phyloP scores from a whole-genome alignment of 2,113 vertebrate genomes.

The Percopsis transmontana region DNA sequence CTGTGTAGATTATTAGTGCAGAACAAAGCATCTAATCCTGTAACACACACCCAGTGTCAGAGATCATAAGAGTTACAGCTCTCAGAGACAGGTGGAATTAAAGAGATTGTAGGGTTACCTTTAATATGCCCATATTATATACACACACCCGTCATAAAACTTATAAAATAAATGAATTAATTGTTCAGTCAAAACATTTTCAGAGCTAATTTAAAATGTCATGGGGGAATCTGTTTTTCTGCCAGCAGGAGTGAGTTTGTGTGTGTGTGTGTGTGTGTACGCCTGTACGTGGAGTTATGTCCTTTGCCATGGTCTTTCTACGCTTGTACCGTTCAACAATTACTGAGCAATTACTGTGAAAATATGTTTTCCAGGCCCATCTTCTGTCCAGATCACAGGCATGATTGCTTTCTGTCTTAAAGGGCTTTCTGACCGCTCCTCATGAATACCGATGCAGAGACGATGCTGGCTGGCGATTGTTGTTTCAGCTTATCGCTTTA shows the following conservation, averaged over 20 bases:
- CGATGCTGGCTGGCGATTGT: background rate
- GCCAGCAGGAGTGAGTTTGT: background rate
- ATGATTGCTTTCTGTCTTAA: slow-evolving; percentile 26
- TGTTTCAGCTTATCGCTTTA: background rate
- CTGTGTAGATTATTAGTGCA: too few species aligned
- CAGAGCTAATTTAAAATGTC: too few species aligned
- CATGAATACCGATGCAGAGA: slow-evolving; percentile 13
- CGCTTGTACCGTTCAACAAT: background rate
- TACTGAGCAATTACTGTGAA: slow-evolving; percentile 27
- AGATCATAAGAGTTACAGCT: too few species aligned
- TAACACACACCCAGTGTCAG: too few species aligned
- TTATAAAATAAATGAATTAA: too few species aligned
- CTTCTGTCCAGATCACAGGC: slow-evolving; percentile 18
- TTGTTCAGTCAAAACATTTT: too few species aligned
- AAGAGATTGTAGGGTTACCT: too few species aligned
- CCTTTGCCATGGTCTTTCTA: background rate
- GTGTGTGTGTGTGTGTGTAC: background rate
- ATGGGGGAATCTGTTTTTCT: too few species aligned
- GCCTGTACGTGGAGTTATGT: background rate
- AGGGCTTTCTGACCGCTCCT: background rate
- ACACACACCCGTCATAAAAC: too few species aligned
- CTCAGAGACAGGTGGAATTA: too few species aligned
- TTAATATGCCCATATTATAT: too few species aligned
- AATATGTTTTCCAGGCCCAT: slow-evolving; percentile 20
- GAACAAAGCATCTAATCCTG: too few species aligned